A percentile compares a stretch with the other conserved stretches of the same genome.
phyloP scores from a whole-genome alignment of 2,797 vertebrate genomes.

The Artibeus jamaicensis region DNA sequence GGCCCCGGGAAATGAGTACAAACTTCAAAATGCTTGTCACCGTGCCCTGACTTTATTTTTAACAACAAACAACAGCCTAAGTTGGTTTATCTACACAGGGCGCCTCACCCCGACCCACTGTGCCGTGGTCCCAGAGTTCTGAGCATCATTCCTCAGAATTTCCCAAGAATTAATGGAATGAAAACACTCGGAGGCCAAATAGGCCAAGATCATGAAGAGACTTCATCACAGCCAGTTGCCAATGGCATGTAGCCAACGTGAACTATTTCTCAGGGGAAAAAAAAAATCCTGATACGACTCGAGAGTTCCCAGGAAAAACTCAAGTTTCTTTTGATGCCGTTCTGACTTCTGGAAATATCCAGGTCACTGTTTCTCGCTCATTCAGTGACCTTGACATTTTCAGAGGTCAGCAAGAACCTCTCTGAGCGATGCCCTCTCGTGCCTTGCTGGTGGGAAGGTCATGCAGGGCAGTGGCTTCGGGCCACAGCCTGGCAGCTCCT shows the following conservation, averaged over 20 bases:
- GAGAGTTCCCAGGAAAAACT: slow-evolving; percentile 30
- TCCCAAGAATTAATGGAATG: slow-evolving; percentile 31
- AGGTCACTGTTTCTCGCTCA: background rate
- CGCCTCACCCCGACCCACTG: background rate
- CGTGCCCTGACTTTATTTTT: background rate
- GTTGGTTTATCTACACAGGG: background rate
- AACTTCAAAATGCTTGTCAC: background rate
- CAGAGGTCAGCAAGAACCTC: background rate
- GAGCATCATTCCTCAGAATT: background rate
- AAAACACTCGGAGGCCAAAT: slow-evolving; percentile 21
- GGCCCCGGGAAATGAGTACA: background rate
- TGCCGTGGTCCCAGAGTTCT: background rate
- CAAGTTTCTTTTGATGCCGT: background rate
- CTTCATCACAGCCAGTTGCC: slow-evolving; percentile 20
- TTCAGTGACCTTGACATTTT: background rate
- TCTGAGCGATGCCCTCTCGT: background rate
- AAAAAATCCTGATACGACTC: background rate
- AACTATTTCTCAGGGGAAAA: background rate
- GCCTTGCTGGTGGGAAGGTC: background rate
- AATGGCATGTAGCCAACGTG: slow-evolving; percentile 22
- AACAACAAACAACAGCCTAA: background rate
- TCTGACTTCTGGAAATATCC: background rate
- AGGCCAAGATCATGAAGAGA: slow-evolving; percentile 8
- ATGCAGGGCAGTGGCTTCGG: background rate
- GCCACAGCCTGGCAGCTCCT: background rate